phyloP scores from a whole-genome alignment of 2,797 vertebrate genomes.

The Diplodus sargus region DNA sequence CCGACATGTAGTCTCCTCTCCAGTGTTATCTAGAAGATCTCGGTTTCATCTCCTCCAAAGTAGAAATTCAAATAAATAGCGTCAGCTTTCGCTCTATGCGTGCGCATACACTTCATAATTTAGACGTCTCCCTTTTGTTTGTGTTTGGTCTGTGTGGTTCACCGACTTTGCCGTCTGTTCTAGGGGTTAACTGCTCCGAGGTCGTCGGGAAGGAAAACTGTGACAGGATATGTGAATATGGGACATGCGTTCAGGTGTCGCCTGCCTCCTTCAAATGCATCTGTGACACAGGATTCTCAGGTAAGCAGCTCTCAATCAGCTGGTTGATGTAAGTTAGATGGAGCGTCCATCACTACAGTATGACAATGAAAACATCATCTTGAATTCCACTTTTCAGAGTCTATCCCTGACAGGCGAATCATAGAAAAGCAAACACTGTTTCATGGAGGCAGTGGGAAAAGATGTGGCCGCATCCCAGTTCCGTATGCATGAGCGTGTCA shows the following conservation, averaged over 20 bases:
- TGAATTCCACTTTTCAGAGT: constrained; percentile 14
- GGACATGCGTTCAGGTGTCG: constrained; percentile 79
- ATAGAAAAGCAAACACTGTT: not conserved
- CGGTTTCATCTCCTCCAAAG: not conserved
- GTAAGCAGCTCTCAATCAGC: constrained; percentile 62
- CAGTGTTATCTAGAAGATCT: constrained; percentile 18
- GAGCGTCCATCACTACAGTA: not conserved
- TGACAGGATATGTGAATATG: constrained; percentile 80
- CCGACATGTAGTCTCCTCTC: constrained; percentile 1
- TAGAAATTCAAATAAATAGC: constrained; percentile 20
- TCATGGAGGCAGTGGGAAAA: not conserved
- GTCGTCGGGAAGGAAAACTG: constrained; percentile 83
- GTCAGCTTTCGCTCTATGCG: not conserved
- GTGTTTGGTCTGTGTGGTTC: not conserved
- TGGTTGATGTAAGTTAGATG: constrained; percentile 8
- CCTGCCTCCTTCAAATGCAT: constrained; percentile 83
- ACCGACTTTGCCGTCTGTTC: constrained; percentile 53
- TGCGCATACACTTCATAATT: not conserved
- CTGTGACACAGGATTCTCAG: constrained; percentile 76
- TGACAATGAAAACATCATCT: constrained; percentile 16
- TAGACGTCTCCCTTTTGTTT: not conserved
- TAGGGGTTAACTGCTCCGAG: constrained; percentile 88
- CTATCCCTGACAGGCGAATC: constrained; percentile 11
- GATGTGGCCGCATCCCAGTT: constrained; percentile 19
- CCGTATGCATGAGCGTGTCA: constrained; percentile 10